phyloP scores from a whole-genome alignment of 2,888 invertebrate species.

The Helicoverpa assulta region DNA sequence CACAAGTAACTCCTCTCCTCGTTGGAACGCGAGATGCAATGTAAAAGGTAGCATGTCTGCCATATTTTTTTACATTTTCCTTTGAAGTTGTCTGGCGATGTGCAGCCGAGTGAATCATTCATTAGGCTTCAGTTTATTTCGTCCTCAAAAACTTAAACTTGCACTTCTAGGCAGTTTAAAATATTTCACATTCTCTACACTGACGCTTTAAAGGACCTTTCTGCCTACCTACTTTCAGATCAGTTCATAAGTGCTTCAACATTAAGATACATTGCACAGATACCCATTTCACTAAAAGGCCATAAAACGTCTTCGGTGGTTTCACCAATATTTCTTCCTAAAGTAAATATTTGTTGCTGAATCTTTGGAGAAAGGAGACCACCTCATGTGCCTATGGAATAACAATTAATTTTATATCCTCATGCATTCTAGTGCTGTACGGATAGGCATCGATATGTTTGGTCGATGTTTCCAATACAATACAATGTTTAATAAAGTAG shows the following conservation, averaged over 20 bases:
- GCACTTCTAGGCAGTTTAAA: conserved; percentile 1
- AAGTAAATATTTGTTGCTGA: conserved; percentile 65
- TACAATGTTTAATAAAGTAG: conserved; percentile 13
- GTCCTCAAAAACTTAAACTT: conserved; percentile 19
- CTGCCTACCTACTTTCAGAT: too few relatives aligned
- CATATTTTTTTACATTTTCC: conserved; percentile 28
- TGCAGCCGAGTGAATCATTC: conserved; percentile 43
- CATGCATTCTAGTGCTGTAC: conserved; percentile 67
- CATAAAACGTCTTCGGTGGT: conserved; percentile 40
- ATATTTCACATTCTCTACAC: background rate
- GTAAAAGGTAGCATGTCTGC: conserved; percentile 33
- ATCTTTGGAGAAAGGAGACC: conserved; percentile 84
- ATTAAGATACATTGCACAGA: background rate
- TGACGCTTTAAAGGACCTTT: background rate
- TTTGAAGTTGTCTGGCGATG: conserved; percentile 25
- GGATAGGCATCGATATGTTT: conserved; percentile 11
- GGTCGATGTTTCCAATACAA: conserved; percentile 32
- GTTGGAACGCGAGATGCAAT: conserved; percentile 8
- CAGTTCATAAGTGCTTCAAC: too few relatives aligned
- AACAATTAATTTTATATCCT: conserved; percentile 82
- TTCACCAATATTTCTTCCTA: conserved; percentile 58
- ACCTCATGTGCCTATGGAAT: conserved; percentile 74
- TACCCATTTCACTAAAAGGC: background rate
- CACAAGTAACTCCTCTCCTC: background rate
- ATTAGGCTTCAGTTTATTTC: conserved; percentile 48